These are phyloP conservation scores for Andrena bicolor DNA, from an alignment of 2,888 invertebrate genomes.

Conservation along the genomic window DNA sequence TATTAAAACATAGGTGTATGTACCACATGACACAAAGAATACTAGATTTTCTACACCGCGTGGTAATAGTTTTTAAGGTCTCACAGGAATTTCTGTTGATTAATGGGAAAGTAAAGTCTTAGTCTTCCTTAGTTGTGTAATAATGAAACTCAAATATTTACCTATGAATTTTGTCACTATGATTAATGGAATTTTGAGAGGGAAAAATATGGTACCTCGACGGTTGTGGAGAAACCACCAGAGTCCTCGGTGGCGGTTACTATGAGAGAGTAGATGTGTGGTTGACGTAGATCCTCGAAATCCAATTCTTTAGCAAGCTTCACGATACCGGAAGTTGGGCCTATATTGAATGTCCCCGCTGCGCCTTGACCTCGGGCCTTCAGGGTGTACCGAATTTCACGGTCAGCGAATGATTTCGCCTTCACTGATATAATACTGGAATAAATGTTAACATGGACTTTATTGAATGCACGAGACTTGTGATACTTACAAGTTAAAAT, in stretches of 20 bases:
- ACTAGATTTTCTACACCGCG: too few relatives aligned
- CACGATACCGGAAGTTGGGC: slow-evolving; percentile 97
- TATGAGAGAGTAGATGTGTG: slow-evolving; percentile 96
- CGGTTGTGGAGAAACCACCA: slow-evolving; percentile 98
- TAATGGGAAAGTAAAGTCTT: not conserved
- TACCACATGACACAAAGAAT: too few relatives aligned
- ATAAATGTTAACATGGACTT: slow-evolving; percentile 11
- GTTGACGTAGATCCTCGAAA: slow-evolving; percentile 97
- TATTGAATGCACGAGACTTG: not conserved
- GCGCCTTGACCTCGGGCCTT: slow-evolving; percentile 96
- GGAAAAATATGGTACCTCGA: slow-evolving; percentile 89
- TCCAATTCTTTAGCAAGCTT: slow-evolving; percentile 98
- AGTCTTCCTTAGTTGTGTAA: not conserved
- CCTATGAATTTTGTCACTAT: not conserved
- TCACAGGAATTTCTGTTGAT: too few relatives aligned
- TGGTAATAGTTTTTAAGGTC: too few relatives aligned
- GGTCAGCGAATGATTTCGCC: slow-evolving; percentile 98
- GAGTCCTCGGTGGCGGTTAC: slow-evolving; percentile 98
- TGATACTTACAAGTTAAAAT: too few relatives aligned
- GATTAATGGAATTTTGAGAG: not conserved
- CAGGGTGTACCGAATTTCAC: slow-evolving; percentile 97
- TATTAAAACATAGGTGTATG: too few relatives aligned
- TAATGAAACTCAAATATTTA: not conserved
- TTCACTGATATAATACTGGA: slow-evolving; percentile 97
- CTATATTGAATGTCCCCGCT: slow-evolving; percentile 97